These are phyloP conservation scores for Drosophila peninsularis DNA, from an alignment of 2,888 invertebrate genomes.

Conservation along the genomic window DNA sequence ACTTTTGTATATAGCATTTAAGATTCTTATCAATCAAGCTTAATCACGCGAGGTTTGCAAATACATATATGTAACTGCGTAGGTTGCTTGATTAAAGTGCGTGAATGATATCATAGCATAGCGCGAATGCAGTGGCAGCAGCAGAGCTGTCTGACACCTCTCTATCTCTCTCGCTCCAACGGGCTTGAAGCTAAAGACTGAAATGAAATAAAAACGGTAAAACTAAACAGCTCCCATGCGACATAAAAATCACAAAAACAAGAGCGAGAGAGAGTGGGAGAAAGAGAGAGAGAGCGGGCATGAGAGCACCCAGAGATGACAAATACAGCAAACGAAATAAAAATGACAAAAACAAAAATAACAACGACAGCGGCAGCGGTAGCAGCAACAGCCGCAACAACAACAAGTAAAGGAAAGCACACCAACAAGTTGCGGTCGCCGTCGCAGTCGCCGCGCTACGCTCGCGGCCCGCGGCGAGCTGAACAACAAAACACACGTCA, in stretches of 20 bases:
- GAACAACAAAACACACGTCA: slow-evolving; percentile 31
- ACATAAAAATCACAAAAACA: slow-evolving; percentile 5
- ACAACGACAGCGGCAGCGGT: neutral
- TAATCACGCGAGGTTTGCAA: neutral
- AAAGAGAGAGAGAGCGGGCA: slow-evolving; percentile 21
- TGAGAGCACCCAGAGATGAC: slow-evolving; percentile 46
- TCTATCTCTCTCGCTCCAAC: neutral
- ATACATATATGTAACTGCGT: neutral
- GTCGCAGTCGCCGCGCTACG: slow-evolving; percentile 28
- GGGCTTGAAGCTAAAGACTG: slow-evolving; percentile 14
- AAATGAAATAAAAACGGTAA: slow-evolving; percentile 55
- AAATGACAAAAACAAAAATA: slow-evolving; percentile 30
- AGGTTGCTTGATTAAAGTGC: slow-evolving; percentile 4
- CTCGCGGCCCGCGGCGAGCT: slow-evolving; percentile 29
- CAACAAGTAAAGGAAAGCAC: slow-evolving; percentile 6
- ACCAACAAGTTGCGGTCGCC: slow-evolving; percentile 50
- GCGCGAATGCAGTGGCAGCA: slow-evolving; percentile 17
- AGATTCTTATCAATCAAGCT: slow-evolving; percentile 4
- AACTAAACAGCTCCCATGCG: slow-evolving; percentile 26
- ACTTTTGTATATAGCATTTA: neutral
- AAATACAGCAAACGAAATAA: slow-evolving; percentile 33
- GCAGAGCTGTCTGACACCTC: slow-evolving; percentile 8
- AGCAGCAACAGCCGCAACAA: slow-evolving; percentile 6
- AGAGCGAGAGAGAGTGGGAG: slow-evolving; percentile 13
- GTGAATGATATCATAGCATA: slow-evolving; percentile 31